Percentiles rank a stretch among this genome's conserved stretches.
phyloP scores from a whole-genome alignment of 2,888 invertebrate genomes.

The Synergus umbraculus region DNA sequence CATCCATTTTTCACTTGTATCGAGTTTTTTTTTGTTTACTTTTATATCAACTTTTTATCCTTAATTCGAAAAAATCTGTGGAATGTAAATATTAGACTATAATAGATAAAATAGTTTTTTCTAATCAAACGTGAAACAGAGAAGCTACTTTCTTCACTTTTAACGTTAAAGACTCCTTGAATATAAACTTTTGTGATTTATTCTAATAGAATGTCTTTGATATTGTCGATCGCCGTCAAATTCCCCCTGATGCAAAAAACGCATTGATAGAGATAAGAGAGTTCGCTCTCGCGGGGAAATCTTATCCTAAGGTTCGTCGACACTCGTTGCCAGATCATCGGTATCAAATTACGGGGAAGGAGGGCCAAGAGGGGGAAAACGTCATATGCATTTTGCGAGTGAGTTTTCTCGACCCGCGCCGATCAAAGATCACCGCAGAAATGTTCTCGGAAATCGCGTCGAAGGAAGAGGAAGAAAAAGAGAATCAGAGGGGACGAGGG shows the following conservation, averaged over 20 bases:
- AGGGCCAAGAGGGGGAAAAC: background rate
- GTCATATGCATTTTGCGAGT: constrained; percentile 42
- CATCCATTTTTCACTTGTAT: background rate
- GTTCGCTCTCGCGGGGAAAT: constrained; percentile 25
- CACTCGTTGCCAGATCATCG: constrained; percentile 46
- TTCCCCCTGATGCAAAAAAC: constrained; percentile 4
- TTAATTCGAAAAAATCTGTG: background rate
- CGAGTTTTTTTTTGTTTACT: background rate
- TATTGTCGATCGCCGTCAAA: background rate
- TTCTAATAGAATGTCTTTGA: background rate
- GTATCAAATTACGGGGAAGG: constrained; percentile 36
- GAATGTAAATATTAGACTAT: background rate
- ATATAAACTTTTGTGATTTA: background rate
- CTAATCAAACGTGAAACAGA: too few relatives aligned
- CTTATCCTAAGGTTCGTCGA: constrained; percentile 38
- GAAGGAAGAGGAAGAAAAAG: constrained; percentile 48
- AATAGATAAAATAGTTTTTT: too few relatives aligned
- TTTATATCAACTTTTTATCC: background rate
- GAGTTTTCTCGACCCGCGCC: constrained; percentile 34
- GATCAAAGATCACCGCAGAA: constrained; percentile 69
- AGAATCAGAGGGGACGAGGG: constrained; percentile 14
- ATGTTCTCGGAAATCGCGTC: constrained; percentile 70
- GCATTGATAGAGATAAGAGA: constrained; percentile 21
- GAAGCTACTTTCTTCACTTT: too few relatives aligned
- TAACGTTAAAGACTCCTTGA: too few relatives aligned